Percentiles rank a stretch among this genome's conserved stretches.
Conservation (phyloP, 2,888 invertebrate genomes). For the Salticus scenicus region DNA sequence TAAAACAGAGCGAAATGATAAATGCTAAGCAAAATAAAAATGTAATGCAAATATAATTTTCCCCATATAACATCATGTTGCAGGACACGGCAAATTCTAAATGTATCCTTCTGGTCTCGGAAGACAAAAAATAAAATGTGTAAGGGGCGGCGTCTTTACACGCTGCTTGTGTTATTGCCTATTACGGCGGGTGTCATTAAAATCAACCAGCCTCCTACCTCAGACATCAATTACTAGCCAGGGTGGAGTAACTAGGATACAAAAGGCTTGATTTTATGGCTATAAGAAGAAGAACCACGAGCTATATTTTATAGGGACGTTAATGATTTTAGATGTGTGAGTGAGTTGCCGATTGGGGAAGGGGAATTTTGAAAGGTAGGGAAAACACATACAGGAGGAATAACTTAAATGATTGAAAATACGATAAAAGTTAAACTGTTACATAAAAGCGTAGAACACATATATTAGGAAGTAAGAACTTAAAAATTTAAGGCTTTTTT, state of each 20-base stretch:
- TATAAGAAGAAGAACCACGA: constrained; percentile 15
- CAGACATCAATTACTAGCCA: constrained; percentile 58
- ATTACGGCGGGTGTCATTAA: constrained; percentile 59
- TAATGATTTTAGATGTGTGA: constrained; percentile 14
- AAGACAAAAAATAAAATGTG: constrained; percentile 23
- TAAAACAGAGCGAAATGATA: too few species aligned
- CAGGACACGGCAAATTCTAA: neutral
- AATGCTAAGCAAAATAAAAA: too few species aligned
- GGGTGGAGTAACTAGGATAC: constrained; percentile 58
- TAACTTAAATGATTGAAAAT: too few species aligned
- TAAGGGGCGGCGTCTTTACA: constrained; percentile 52
- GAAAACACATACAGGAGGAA: neutral
- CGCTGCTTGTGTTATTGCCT: constrained; percentile 61
- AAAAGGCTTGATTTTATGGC: constrained; percentile 28
- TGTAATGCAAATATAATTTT: too few species aligned
- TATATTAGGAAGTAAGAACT: too few species aligned
- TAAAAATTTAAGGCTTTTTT: too few species aligned
- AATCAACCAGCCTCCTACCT: constrained; percentile 34
- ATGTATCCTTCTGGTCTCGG: neutral
- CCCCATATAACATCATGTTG: neutral
- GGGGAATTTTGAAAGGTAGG: neutral
- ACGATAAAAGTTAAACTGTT: too few species aligned
- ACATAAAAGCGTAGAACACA: too few species aligned
- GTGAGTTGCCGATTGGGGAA: neutral
- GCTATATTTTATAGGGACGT: constrained; percentile 11